Percentiles rank a stretch among this genome's conserved stretches.
Evolutionary conservation across 2,797 vertebrate species (phyloP).

Genomic region (Strix occidentalis): DNA sequence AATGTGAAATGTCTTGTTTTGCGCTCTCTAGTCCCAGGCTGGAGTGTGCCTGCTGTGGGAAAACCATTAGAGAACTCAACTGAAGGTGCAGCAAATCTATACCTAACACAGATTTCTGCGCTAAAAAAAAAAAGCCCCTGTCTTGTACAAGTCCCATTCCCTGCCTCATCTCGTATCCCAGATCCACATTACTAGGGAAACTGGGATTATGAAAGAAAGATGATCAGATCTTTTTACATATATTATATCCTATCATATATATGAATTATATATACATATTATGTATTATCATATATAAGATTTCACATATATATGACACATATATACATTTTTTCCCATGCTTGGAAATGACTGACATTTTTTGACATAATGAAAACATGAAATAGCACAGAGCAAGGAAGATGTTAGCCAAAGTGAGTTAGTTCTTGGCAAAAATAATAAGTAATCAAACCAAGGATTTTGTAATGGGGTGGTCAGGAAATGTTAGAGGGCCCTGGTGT

Average conservation of each 20-base stretch:
- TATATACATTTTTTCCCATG: background rate
- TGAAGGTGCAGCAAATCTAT: background rate
- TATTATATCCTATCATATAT: background rate
- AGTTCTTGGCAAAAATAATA: background rate
- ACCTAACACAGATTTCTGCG: background rate
- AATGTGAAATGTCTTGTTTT: background rate
- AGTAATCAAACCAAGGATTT: background rate
- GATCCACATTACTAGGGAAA: background rate
- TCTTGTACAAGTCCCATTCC: background rate
- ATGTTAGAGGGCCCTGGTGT: accelerated
- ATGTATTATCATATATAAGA: background rate
- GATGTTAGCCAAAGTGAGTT: background rate
- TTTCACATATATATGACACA: too few relatives aligned
- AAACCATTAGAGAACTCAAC: background rate
- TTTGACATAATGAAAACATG: background rate
- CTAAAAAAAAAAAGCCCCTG: background rate
- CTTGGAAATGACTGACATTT: background rate
- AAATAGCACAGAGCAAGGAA: background rate
- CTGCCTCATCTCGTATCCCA: background rate
- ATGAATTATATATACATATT: background rate
- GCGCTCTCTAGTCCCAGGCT: background rate
- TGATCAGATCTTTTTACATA: background rate
- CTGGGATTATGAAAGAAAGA: background rate
- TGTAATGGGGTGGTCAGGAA: background rate
- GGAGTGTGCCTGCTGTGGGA: background rate